Evolutionary conservation across 2,113 vertebrate species (phyloP).

Genomic region (Geothlypis trichas): DNA sequence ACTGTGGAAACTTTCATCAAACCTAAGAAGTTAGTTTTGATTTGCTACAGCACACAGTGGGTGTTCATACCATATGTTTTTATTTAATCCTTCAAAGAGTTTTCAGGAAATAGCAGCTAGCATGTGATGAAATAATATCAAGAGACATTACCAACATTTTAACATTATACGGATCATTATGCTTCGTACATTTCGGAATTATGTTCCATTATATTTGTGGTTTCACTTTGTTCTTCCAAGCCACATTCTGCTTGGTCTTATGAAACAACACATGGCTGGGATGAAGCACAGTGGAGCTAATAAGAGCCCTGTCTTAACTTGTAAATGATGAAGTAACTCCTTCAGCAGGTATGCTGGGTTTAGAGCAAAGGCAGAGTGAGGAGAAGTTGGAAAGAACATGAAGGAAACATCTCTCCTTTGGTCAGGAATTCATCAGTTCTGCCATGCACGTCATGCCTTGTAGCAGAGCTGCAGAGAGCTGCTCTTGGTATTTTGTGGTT

Average conservation of each 20-base stretch:
- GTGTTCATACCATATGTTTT: slow-evolving; percentile 50
- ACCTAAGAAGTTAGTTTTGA: slow-evolving; percentile 33
- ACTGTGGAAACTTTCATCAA: slow-evolving; percentile 54
- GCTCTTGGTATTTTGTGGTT: not conserved
- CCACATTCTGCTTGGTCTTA: not conserved
- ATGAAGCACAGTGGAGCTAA: not conserved
- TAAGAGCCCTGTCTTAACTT: not conserved
- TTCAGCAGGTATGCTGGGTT: not conserved
- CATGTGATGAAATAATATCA: slow-evolving; percentile 52
- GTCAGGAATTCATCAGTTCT: not conserved
- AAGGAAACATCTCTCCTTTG: not conserved
- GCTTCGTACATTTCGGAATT: slow-evolving; percentile 1
- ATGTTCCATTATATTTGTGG: not conserved
- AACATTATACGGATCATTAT: slow-evolving; percentile 23
- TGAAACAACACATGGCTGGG: not conserved
- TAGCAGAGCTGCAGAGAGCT: not conserved
- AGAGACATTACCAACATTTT: slow-evolving; percentile 45
- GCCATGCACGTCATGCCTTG: not conserved
- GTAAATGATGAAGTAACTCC: not conserved
- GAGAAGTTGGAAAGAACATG: not conserved
- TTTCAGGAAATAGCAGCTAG: slow-evolving; percentile 54
- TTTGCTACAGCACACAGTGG: slow-evolving; percentile 46
- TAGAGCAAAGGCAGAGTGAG: not conserved
- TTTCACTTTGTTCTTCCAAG: slow-evolving; percentile 44
- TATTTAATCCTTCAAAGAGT: slow-evolving; percentile 55